Evolutionary conservation across 2,113 vertebrate genomes (phyloP).

Genomic region (Oxyura jamaicensis): DNA sequence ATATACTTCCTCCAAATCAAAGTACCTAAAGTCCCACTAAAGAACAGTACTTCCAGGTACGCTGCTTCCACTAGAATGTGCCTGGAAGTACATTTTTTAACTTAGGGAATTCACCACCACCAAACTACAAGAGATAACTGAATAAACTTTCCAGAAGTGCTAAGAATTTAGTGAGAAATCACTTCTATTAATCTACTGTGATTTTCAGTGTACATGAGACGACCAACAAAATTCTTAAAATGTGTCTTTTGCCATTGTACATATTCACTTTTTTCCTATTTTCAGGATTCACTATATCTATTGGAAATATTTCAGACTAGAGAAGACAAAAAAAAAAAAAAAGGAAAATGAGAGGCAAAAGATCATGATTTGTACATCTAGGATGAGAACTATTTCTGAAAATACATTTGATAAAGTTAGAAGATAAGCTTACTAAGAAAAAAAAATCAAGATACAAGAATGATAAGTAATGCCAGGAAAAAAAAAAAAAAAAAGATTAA

Average conservation of each 20-base stretch:
- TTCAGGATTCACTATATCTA: not conserved
- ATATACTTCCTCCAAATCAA: not conserved
- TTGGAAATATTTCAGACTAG: not conserved
- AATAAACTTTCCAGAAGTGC: not conserved
- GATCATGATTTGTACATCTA: not conserved
- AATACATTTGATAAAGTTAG: not conserved
- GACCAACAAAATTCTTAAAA: not conserved
- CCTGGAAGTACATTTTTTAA: not conserved
- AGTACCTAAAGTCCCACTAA: not conserved
- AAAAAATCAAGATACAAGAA: not conserved
- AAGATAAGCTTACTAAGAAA: not conserved
- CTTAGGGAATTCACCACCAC: not conserved
- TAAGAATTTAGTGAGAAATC: not conserved
- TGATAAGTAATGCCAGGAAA: not conserved
- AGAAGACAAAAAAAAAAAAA: not conserved
- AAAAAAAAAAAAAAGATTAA: not conserved
- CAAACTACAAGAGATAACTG: not conserved
- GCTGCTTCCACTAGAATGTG: not conserved
- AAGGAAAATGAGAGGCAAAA: not conserved
- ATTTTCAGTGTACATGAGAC: not conserved
- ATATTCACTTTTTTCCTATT: not conserved
- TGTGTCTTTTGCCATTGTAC: not conserved
- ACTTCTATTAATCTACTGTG: not conserved
- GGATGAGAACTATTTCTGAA: not conserved
- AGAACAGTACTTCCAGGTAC: not conserved